phyloP scores from a whole-genome alignment of 2,888 invertebrate genomes.

The Cerastis leucographa region DNA sequence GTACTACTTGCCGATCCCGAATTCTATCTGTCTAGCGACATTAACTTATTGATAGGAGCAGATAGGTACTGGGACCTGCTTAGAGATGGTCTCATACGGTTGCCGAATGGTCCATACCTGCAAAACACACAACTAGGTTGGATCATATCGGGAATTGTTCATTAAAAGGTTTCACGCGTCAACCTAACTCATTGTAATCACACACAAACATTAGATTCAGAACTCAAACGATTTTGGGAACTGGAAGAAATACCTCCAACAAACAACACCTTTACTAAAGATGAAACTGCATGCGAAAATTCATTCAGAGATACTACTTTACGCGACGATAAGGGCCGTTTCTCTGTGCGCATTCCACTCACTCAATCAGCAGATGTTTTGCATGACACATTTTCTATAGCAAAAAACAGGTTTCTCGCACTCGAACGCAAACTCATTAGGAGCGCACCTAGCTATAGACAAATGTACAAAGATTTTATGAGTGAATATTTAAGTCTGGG shows the following conservation, averaged over 20 bases:
- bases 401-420: slow-evolving; percentile 40
- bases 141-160: slow-evolving; percentile 26
- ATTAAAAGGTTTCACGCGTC: neutral
- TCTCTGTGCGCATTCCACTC: slow-evolving; percentile 36
- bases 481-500: slow-evolving; percentile 25
- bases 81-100: slow-evolving; percentile 4
- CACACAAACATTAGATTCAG: slow-evolving; percentile 22
- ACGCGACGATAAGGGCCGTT: slow-evolving; percentile 30
- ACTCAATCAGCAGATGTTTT: slow-evolving; percentile 26
- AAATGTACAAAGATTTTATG: slow-evolving; percentile 33
- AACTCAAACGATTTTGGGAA: slow-evolving; percentile 33
- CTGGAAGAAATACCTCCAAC: slow-evolving; percentile 20
- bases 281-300: slow-evolving; percentile 36
- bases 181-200: slow-evolving; percentile 21
- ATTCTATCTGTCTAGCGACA: neutral
- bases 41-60: neutral
- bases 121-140: slow-evolving; percentile 36
- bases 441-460: slow-evolving; percentile 16
- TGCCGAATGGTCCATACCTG: slow-evolving; percentile 26
- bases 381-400: slow-evolving; percentile 25
- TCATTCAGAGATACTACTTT: slow-evolving; percentile 19
- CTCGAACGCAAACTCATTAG: too few relatives aligned
- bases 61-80: slow-evolving; percentile 12
- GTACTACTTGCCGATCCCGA: neutral
- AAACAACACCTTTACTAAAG: neutral